These are phyloP conservation scores for Phrynocephalus forsythii DNA, from an alignment of 2,797 vertebrate genomes.

Conservation along the genomic window DNA sequence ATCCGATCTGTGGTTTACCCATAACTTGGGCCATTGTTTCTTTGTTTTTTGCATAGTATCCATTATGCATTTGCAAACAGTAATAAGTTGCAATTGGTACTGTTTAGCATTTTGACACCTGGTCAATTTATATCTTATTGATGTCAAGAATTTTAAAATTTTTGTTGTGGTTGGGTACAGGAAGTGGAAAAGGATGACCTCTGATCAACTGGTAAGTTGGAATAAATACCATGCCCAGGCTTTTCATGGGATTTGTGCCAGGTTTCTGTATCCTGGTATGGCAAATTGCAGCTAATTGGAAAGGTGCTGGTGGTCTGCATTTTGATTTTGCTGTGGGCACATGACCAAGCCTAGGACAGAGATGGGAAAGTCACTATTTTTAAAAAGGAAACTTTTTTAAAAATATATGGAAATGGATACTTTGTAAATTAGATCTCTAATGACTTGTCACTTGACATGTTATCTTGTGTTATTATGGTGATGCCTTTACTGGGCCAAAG, in stretches of 20 bases:
- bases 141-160: background rate
- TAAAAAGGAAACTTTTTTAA: background rate
- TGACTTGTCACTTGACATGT: too few relatives aligned
- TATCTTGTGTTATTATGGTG: too few relatives aligned
- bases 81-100: background rate
- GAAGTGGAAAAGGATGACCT: background rate
- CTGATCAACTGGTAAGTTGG: background rate
- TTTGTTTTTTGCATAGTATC: background rate
- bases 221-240: background rate
- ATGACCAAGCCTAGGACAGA: too few relatives aligned
- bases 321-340: too few relatives aligned
- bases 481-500: background rate
- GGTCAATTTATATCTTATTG: background rate
- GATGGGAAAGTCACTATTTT: background rate
- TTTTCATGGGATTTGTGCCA: too few relatives aligned
- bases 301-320: too few relatives aligned
- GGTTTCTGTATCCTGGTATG: too few relatives aligned
- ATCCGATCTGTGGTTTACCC: background rate
- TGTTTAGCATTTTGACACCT: background rate
- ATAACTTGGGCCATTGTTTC: background rate
- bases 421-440: background rate
- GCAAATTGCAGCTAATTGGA: too few relatives aligned
- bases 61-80: background rate
- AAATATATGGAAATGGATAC: background rate
- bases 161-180: background rate